Base-by-base conservation (phyloP, 2,113 vertebrate genomes). In the Arothron firmamentum region DNA sequence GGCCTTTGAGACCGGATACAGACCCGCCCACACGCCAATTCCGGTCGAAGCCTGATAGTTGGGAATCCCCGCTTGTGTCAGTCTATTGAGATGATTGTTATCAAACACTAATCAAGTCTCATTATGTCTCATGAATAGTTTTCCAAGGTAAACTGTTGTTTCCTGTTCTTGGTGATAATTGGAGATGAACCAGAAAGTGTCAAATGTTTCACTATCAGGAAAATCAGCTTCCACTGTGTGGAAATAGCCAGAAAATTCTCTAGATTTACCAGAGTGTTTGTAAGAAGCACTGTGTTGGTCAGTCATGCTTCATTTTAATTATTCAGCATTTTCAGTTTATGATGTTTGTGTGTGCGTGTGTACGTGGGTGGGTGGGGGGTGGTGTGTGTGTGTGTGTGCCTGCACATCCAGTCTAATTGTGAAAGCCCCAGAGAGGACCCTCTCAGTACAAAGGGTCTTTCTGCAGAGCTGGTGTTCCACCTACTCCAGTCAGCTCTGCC, bases 391-490 rank as follows among this genome's bases (percentile, higher is more conserved):
- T 28, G 43, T 46, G 17, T 65, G n/a, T 61, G 50, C 48, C 61
- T 16, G 1, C 48, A 21, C 43, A 68, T 23, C 66, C 64, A 52
- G 31, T 59, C 28, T 12, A 15, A 25, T 17, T 58, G 18, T 74
- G 49, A 74, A 70, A 59, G 61, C 25, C 16, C 42, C 62, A 9
- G 45, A 75, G 65, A 72, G 65, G 74, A 80, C 78, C 71, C 56
- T 63, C 58, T 31, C 48, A 61, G 74, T 15, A 85, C 83, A 87
- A 85, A 79, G 73, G 62, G 45, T 64, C 75, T 79, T 77, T 87
- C 64, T 86, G 57, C 61, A 56, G 41, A 63, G 14, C 19, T 46
- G 50, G 41, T 34, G 65, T 48, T 61, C 68, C 78, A 75, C 83
- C 77, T 82, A 78, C 82, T 61, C 52, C 64, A 50, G 46, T 45